phyloP scores from a whole-genome alignment of 2,113 vertebrate genomes.

The Circaetus cinerascens region DNA sequence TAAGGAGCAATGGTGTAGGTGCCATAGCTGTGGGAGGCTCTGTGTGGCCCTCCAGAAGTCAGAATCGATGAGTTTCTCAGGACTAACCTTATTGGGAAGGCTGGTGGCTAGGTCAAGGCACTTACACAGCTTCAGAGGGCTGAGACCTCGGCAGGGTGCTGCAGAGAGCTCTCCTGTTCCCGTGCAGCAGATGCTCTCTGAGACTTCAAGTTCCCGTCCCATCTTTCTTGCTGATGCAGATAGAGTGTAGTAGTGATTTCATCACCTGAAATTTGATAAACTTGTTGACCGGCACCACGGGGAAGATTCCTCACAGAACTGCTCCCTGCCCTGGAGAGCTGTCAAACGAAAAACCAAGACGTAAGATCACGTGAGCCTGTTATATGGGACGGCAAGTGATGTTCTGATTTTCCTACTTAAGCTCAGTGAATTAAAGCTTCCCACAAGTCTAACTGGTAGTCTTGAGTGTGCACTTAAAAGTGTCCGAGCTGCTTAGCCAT shows the following conservation, averaged over 20 bases:
- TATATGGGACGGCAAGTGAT: neutral
- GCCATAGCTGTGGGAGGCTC: neutral
- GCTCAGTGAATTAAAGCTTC: neutral
- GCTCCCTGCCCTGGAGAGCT: neutral
- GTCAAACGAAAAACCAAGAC: neutral
- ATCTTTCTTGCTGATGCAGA: slow-evolving; percentile 6
- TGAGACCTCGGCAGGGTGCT: neutral
- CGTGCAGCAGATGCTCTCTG: neutral
- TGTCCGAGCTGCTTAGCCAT: slow-evolving; percentile 22
- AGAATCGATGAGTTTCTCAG: neutral
- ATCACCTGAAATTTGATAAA: slow-evolving; percentile 21
- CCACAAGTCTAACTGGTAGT: neutral
- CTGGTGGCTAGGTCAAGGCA: neutral
- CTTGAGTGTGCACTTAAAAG: slow-evolving; percentile 28
- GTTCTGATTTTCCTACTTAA: neutral
- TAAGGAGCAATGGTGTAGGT: neutral
- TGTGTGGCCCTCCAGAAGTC: neutral
- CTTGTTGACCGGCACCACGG: neutral
- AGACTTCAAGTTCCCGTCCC: neutral
- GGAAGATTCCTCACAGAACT: neutral
- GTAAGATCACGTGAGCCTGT: neutral
- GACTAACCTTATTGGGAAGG: neutral
- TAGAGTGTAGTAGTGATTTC: neutral
- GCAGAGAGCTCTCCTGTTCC: neutral
- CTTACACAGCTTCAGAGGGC: neutral